Evolutionary conservation across 2,888 invertebrate species (phyloP).

Genomic region (Apamea monoglypha): DNA sequence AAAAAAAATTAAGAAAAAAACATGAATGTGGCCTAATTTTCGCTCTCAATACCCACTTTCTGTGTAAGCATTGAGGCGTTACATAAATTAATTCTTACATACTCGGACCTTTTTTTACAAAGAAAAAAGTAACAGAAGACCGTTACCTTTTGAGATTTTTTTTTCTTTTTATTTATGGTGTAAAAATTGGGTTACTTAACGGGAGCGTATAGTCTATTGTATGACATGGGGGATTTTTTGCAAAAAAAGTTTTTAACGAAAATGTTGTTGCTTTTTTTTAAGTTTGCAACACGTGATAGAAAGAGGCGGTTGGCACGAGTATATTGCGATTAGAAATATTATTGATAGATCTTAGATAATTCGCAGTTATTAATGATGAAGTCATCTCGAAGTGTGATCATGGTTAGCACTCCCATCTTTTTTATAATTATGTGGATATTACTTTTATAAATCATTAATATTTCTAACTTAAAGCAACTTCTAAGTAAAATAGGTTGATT

Average conservation of each 20-base stretch:
- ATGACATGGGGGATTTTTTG: conserved; percentile 71
- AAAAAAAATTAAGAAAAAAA: conserved; percentile 73
- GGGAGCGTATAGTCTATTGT: conserved; percentile 85
- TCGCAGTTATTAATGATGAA: conserved; percentile 79
- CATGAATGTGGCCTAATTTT: conserved; percentile 89
- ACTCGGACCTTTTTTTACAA: conserved; percentile 63
- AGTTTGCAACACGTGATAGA: conserved; percentile 66
- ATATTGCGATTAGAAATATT: conserved; percentile 73
- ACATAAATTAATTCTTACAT: conserved; percentile 88
- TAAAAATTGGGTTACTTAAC: conserved; percentile 90
- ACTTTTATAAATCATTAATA: neutral
- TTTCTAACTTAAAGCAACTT: neutral
- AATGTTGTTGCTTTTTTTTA: conserved; percentile 68
- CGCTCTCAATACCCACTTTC: conserved; percentile 87
- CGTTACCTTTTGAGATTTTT: conserved; percentile 85
- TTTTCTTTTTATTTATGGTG: conserved; percentile 88
- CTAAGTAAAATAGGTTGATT: neutral
- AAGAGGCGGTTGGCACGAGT: conserved; percentile 65
- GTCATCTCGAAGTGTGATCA: conserved; percentile 33
- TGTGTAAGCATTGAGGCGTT: conserved; percentile 89
- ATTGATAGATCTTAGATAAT: conserved; percentile 79
- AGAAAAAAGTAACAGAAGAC: conserved; percentile 79
- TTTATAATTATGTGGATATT: neutral
- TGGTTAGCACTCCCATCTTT: conserved; percentile 16
- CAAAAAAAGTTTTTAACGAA: conserved; percentile 68